Base-by-base conservation (phyloP, 2,888 invertebrate genomes). In the Andrena flavipes region DNA sequence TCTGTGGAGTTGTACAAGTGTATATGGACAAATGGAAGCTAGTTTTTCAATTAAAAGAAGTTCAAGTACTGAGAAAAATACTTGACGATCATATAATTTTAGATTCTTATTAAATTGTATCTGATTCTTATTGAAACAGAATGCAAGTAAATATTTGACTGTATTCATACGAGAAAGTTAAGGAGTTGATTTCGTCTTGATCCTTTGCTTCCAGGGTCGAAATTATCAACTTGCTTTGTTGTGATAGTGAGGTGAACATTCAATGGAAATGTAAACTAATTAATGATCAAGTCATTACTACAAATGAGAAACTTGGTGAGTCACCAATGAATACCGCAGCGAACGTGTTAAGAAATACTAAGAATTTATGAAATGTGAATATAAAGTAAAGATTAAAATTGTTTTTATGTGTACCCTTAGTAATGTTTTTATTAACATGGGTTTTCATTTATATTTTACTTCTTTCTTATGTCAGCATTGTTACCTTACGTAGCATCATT, bases 161-260 rank as follows among this genome's bases (percentile, higher is more conserved):
- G 30, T 35, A 69, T 29, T 75, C 51, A 26, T 51, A 65, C 71
- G 33, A 56, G 63, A 60, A 59, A 75, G 54, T 65, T 75, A 26
- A 59, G 68, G 74, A 84, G 74, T 85, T 79, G 73, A 84, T 84
- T 82, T 82, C 59, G 29, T 75, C 63, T 82, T 80, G 84, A 84
- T 82, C 84, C 84, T 85, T 51, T 84, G 76, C 79, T 82, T 84
- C 70, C 82, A 85, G 84, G 84, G 76, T 84, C 79, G 82, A 84
- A 84, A 62, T 85, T 82, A 78, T 76, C 81, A 81, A 69, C 74
- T 85, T 82, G 60, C 79, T 84, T 85, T 84, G 68, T 84, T 80
- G 73, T 72, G 76, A 82, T 85, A 85, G 76, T 67, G 84, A 84
- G 82, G 76, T 82, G 82, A 84, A 74, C 79, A 80, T 79, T 85